A percentile compares a stretch with the other conserved stretches of the same genome.
Evolutionary conservation across 2,113 vertebrate species (phyloP).

Genomic region (Phalacrocorax pelagicus): DNA sequence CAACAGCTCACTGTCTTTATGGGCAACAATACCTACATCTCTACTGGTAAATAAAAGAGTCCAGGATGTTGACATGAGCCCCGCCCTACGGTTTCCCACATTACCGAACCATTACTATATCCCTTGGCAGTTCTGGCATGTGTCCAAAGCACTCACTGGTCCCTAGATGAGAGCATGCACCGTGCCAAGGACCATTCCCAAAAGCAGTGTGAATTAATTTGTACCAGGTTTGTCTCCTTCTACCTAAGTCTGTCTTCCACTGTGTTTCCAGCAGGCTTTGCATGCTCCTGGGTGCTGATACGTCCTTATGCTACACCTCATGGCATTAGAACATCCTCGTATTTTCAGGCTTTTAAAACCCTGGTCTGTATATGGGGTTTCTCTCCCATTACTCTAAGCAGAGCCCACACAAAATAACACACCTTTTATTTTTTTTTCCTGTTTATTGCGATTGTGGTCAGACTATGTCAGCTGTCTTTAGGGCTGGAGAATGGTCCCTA

Average conservation of each 20-base stretch:
- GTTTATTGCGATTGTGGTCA: background rate
- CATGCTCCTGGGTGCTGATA: background rate
- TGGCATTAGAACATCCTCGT: background rate
- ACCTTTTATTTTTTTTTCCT: background rate
- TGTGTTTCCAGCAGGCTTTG: background rate
- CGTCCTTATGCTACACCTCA: background rate
- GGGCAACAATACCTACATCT: background rate
- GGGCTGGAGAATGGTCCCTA: background rate
- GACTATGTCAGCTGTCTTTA: background rate
- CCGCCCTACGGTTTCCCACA: background rate
- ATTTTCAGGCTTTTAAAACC: background rate
- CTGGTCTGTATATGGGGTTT: background rate
- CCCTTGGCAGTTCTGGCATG: background rate
- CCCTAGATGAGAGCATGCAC: accelerated
- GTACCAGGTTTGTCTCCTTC: background rate
- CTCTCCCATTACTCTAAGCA: background rate
- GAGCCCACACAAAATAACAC: background rate
- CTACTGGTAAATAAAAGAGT: background rate
- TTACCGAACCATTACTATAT: accelerated
- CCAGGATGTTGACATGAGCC: background rate
- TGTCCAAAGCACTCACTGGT: accelerated
- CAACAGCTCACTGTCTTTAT: background rate
- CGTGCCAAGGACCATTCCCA: background rate
- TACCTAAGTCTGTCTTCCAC: background rate
- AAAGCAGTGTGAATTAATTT: accelerated